Evolutionary conservation across 1,140 invertebrate genomes (phyloP), one percentile per base, ranked within the genome.

Genomic region (Vanessa atalanta): DNA sequence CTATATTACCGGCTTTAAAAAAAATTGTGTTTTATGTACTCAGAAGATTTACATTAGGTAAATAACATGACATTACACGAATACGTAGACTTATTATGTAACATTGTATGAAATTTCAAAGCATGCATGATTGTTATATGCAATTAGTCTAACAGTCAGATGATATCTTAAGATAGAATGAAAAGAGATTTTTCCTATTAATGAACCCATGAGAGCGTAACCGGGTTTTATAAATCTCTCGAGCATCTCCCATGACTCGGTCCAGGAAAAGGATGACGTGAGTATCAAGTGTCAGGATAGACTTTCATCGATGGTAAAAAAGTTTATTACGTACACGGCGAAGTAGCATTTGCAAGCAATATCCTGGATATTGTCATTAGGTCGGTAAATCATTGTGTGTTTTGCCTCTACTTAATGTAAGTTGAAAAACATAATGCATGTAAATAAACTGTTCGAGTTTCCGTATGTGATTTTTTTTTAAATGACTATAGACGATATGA

Each of bases 111-210:
- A 55, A 37, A 31, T 31, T 70, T 63, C 57, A 70, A 23, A 70
- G 66, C 57, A 81, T 71, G 74, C 64, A 65, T 80, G 73, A 73
- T 71, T 70, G 77, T 77, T 75, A 48, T 75, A 60, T 31, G 72
- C 81, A 83, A 84, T 85, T 82, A 83, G 65, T 65, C 72, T 66
- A 73, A 70, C 73, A 70, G 47, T 55, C 55, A 80, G 79, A 86
- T 83, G 67, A 72, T 84, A 86, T 83, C 81, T 80, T 16, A 20
- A 53, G 50, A 74, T 69, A 74, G 57, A 67, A 84, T 85, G 78
- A 83, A 85, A 83, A 81, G 78, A 79, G 79, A 57, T 66, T 83
- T 78, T 83, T 80, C 69, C 70, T 76, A 83, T 87, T 83, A 87
- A 72, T 70, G 77, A 51, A 72, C 64, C 64, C 78, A 83, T 61